A percentile compares a stretch with the other conserved stretches of the same genome.
phyloP scores from a whole-genome alignment of 2,797 vertebrate genomes.

The Atherinosoma microstoma region DNA sequence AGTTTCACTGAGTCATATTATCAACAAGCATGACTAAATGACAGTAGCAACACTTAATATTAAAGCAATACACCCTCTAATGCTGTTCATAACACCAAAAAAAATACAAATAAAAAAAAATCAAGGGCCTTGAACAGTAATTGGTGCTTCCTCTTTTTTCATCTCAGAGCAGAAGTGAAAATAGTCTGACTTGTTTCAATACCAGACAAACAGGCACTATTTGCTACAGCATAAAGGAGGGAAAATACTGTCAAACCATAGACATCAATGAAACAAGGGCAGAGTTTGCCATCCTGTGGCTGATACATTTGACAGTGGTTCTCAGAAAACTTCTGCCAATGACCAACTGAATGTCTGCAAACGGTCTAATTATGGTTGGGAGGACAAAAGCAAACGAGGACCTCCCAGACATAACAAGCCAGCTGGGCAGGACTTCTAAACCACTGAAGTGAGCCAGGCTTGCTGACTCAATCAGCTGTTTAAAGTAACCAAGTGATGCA shows the following conservation, averaged over 20 bases:
- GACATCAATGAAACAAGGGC: slow-evolving; percentile 66
- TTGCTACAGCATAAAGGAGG: slow-evolving; percentile 34
- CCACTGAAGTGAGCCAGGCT: slow-evolving; percentile 61
- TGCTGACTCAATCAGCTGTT: slow-evolving; percentile 68
- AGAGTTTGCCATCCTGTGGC: slow-evolving; percentile 45
- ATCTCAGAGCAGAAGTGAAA: slow-evolving; percentile 82
- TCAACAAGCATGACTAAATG: slow-evolving; percentile 3
- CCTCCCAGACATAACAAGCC: slow-evolving; percentile 76
- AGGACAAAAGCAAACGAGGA: slow-evolving; percentile 69
- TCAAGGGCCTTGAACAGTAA: slow-evolving; percentile 27
- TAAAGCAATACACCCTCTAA: slow-evolving; percentile 1
- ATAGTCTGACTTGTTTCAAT: slow-evolving; percentile 66
- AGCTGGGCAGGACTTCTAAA: slow-evolving; percentile 64
- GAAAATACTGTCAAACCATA: slow-evolving; percentile 35
- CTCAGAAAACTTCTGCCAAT: slow-evolving; percentile 49
- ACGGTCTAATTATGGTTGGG: slow-evolving; percentile 77
- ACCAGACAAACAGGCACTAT: slow-evolving; percentile 63
- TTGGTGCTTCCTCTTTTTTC: slow-evolving; percentile 72
- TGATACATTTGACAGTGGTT: slow-evolving; percentile 49
- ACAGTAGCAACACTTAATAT: background rate
- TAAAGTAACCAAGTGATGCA: slow-evolving; percentile 63
- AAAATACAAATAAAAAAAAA: slow-evolving; percentile 24
- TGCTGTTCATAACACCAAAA: slow-evolving; percentile 18
- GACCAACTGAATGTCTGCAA: slow-evolving; percentile 66
- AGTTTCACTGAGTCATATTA: slow-evolving; percentile 7